Evolutionary conservation across 2,888 invertebrate genomes (phyloP).

Genomic region (Lasioglossum oenotherae): DNA sequence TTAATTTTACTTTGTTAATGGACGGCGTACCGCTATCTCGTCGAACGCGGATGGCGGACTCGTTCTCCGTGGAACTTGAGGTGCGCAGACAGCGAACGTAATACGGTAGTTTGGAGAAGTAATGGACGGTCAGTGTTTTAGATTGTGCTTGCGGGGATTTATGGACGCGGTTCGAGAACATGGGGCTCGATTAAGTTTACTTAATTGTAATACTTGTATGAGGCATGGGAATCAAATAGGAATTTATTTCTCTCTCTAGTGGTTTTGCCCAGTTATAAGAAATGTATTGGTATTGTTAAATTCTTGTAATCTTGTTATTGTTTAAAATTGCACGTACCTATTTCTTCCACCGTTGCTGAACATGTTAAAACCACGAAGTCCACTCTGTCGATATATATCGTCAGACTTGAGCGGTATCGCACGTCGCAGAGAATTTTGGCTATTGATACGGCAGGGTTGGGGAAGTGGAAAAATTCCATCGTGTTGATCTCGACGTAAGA

Average conservation of each 20-base stretch:
- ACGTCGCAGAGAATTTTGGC: not conserved
- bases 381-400: not conserved
- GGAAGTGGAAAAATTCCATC: not conserved
- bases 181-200: not conserved
- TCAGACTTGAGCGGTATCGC: not conserved
- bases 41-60: not conserved
- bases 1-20: slow-evolving; percentile 1
- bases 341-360: not conserved
- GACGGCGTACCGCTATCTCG: not conserved
- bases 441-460: not conserved
- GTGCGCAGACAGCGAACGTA: not conserved
- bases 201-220: too few species aligned
- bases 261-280: too few species aligned
- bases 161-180: not conserved
- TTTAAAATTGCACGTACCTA: too few species aligned
- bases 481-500: not conserved
- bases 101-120: not conserved
- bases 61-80: not conserved
- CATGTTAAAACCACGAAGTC: not conserved
- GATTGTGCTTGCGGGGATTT: not conserved
- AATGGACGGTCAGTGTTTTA: not conserved
- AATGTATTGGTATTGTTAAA: too few species aligned
- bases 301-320: too few species aligned
- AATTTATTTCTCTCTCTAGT: too few species aligned
- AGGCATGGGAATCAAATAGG: too few species aligned